phyloP scores from a whole-genome alignment of 2,888 invertebrate species.

The Dryococelus australis region DNA sequence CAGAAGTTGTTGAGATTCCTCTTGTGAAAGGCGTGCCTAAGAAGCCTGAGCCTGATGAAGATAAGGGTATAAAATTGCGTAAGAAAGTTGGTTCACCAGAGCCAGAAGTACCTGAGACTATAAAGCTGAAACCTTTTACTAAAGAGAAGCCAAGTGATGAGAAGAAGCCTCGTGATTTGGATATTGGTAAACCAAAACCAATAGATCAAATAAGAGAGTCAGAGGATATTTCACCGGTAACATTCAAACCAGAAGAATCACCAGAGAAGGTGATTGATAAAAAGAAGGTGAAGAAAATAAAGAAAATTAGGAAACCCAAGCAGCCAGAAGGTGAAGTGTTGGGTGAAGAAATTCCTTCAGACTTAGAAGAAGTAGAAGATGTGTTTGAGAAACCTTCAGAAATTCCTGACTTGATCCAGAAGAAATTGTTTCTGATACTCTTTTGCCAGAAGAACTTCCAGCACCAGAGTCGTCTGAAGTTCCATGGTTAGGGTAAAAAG shows the following conservation, averaged over 20 bases:
- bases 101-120: conserved; percentile 52
- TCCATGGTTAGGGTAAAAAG: conserved; percentile 36
- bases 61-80: conserved; percentile 43
- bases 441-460: conserved; percentile 38
- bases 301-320: conserved; percentile 27
- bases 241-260: conserved; percentile 55
- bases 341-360: conserved; percentile 40
- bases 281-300: conserved; percentile 34
- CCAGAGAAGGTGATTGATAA: background rate
- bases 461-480: conserved; percentile 35
- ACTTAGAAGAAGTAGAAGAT: conserved; percentile 40
- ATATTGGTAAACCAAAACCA: conserved; percentile 36
- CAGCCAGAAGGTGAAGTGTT: conserved; percentile 33
- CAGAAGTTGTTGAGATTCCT: conserved; percentile 46
- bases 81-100: conserved; percentile 54
- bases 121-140: conserved; percentile 49
- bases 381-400: conserved; percentile 37
- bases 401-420: conserved; percentile 36
- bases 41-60: conserved; percentile 21
- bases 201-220: conserved; percentile 37
- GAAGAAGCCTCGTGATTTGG: conserved; percentile 13
- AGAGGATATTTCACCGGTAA: background rate
- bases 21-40: conserved; percentile 52
- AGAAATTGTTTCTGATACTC: conserved; percentile 22
- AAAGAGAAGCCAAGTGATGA: conserved; percentile 23